Percentiles rank a stretch among this genome's conserved stretches.
These are phyloP conservation scores for Bellardia bayeri DNA, from an alignment of 2,888 invertebrate genomes.

Conservation along the genomic window DNA sequence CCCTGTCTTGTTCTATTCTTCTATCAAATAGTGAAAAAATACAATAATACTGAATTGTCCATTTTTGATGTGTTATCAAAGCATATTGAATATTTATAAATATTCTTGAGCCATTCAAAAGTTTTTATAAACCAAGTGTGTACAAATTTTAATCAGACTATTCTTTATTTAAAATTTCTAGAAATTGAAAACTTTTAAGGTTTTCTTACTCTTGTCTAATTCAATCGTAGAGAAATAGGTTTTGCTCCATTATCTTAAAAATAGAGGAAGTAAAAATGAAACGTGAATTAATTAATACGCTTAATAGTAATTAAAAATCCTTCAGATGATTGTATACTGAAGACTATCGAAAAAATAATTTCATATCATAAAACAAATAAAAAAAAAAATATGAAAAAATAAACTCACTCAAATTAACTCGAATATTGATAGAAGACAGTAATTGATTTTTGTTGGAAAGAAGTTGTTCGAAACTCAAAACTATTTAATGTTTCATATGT, in stretches of 20 bases:
- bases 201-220: not conserved
- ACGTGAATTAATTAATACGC: slow-evolving; percentile 60
- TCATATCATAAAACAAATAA: slow-evolving; percentile 53
- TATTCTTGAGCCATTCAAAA: too few relatives aligned
- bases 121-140: too few relatives aligned
- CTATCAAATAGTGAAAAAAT: too few relatives aligned
- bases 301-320: slow-evolving; percentile 59
- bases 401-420: slow-evolving; percentile 30
- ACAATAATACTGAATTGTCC: too few relatives aligned
- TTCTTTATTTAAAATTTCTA: not conserved
- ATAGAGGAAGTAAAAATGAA: slow-evolving; percentile 10
- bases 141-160: too few relatives aligned
- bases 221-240: slow-evolving; percentile 31
- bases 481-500: slow-evolving; percentile 61
- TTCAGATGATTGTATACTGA: slow-evolving; percentile 42
- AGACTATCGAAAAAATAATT: slow-evolving; percentile 29
- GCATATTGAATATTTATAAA: too few relatives aligned
- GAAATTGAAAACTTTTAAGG: not conserved
- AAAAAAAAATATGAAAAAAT: slow-evolving; percentile 2
- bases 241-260: slow-evolving; percentile 32
- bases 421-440: slow-evolving; percentile 30
- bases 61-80: too few relatives aligned
- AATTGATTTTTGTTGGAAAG: slow-evolving; percentile 54
- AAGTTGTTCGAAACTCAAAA: slow-evolving; percentile 52
- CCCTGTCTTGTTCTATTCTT: too few relatives aligned